These are phyloP conservation scores for Arctia plantaginis DNA, from an alignment of 2,888 invertebrate genomes.

Conservation along the genomic window DNA sequence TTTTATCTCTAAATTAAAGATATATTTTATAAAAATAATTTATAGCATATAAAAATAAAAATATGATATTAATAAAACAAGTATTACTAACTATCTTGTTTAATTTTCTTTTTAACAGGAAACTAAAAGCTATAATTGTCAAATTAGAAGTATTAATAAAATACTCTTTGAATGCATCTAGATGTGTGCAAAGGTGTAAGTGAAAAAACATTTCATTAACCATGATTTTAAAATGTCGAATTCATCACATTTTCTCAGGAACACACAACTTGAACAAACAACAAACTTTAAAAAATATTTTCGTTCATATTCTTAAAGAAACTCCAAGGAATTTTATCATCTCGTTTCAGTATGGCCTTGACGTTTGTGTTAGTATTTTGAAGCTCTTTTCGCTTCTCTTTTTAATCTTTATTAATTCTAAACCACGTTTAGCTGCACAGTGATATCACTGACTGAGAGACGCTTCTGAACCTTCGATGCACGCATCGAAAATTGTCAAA, in stretches of 20 bases:
- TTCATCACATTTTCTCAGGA: slow-evolving; percentile 52
- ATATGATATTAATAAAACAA: slow-evolving; percentile 49
- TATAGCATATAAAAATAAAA: too few species aligned
- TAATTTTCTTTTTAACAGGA: slow-evolving; percentile 37
- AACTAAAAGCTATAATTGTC: slow-evolving; percentile 57
- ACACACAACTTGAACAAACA: slow-evolving; percentile 40
- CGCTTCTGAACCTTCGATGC: slow-evolving; percentile 88
- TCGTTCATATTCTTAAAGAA: neutral
- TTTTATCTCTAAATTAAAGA: slow-evolving; percentile 24
- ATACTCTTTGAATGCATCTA: slow-evolving; percentile 83
- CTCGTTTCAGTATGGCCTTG: slow-evolving; percentile 73
- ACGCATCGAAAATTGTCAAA: too few species aligned
- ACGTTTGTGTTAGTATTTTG: slow-evolving; percentile 75
- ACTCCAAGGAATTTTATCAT: slow-evolving; percentile 61
- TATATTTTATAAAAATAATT: slow-evolving; percentile 31
- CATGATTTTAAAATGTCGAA: slow-evolving; percentile 47
- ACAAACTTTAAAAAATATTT: neutral
- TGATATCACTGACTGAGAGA: slow-evolving; percentile 90
- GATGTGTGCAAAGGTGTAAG: slow-evolving; percentile 44
- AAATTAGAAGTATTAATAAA: slow-evolving; percentile 76
- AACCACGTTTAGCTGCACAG: slow-evolving; percentile 88
- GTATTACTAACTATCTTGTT: slow-evolving; percentile 37
- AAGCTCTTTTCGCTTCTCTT: slow-evolving; percentile 79
- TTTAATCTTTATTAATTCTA: slow-evolving; percentile 86
- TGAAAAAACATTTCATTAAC: slow-evolving; percentile 44